phyloP scores from a whole-genome alignment of 2,888 invertebrate species.

The Trachelus stipa region DNA sequence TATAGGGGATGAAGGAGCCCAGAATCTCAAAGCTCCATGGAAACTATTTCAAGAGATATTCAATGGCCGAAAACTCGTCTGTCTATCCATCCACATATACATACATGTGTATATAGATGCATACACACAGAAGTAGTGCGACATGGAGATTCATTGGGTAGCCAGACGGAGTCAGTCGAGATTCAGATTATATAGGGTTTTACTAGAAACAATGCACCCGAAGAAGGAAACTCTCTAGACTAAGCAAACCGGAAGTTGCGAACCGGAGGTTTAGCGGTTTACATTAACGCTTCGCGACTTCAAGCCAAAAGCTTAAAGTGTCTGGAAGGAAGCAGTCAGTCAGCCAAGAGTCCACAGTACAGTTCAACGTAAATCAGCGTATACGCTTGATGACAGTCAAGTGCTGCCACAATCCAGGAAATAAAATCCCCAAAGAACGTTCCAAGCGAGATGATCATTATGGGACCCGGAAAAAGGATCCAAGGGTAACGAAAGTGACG shows the following conservation, averaged over 20 bases:
- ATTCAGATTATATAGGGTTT: neutral
- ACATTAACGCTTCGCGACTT: slow-evolving; percentile 47
- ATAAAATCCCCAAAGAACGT: neutral
- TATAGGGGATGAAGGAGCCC: neutral
- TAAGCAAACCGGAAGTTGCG: slow-evolving; percentile 26
- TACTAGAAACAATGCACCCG: neutral
- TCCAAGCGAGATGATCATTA: neutral
- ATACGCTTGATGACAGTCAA: neutral
- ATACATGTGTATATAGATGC: neutral
- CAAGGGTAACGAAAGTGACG: neutral
- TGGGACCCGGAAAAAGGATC: neutral
- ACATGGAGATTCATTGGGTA: neutral
- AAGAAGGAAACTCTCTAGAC: neutral
- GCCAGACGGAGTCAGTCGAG: neutral
- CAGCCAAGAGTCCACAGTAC: neutral
- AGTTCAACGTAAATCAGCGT: neutral
- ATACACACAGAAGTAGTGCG: neutral
- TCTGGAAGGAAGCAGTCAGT: neutral
- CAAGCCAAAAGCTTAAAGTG: slow-evolving; percentile 17
- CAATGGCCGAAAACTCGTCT: neutral
- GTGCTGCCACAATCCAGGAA: neutral
- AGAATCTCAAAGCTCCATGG: neutral
- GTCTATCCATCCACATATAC: neutral
- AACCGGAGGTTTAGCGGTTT: slow-evolving; percentile 42
- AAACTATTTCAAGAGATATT: neutral